phyloP scores from a whole-genome alignment of 2,113 vertebrate genomes.

The Hippocampus guttulatus region DNA sequence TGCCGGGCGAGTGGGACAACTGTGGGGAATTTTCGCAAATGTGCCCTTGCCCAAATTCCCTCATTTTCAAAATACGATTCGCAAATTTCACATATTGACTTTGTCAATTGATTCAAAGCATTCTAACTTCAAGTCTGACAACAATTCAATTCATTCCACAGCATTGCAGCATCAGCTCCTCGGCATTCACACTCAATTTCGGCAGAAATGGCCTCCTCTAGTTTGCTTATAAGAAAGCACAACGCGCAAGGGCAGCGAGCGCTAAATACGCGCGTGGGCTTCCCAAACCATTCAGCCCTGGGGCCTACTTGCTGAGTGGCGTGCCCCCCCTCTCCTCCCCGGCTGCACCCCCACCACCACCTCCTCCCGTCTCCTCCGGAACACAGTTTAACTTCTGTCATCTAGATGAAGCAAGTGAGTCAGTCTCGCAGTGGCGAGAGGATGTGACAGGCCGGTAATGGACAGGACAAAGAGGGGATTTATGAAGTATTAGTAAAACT shows the following conservation, averaged over 20 bases:
- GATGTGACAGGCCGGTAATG: conserved; percentile 78
- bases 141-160: not conserved
- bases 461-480: conserved; percentile 74
- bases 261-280: conserved; percentile 27
- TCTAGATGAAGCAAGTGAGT: conserved; percentile 67
- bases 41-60: no score
- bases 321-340: conserved; percentile 23
- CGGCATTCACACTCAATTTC: not conserved
- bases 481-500: conserved; percentile 78
- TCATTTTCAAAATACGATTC: not conserved
- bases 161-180: not conserved
- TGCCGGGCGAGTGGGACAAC: not conserved
- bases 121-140: not conserved
- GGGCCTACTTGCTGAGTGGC: conserved; percentile 58
- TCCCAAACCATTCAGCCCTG: conserved; percentile 53
- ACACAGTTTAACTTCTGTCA: conserved; percentile 79
- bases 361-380: conserved; percentile 57
- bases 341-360: not conserved
- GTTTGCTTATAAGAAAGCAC: not conserved
- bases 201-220: not conserved
- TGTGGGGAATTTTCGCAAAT: no score
- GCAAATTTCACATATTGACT: not conserved
- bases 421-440: conserved; percentile 50
- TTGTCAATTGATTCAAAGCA: not conserved
- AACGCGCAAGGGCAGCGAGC: conserved; percentile 6